Evolutionary conservation across 2,888 invertebrate species (phyloP).

Genomic region (Sepioteuthis lessoniana): DNA sequence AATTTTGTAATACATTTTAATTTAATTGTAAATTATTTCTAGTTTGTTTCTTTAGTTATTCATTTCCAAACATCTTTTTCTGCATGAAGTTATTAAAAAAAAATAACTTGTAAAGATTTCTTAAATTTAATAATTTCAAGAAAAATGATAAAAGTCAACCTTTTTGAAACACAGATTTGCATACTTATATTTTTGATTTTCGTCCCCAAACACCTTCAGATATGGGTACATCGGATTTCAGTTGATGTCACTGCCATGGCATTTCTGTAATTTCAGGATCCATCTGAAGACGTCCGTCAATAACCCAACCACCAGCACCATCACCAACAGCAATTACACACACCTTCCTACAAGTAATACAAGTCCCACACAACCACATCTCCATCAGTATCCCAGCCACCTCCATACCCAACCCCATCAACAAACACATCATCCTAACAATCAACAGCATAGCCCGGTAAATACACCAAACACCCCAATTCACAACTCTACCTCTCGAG

Average conservation of each 20-base stretch:
- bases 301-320: constrained; percentile 23
- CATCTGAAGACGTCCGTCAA: neutral
- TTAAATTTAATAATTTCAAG: no score
- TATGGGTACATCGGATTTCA: neutral
- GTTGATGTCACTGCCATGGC: neutral
- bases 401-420: neutral
- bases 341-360: neutral
- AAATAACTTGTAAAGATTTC: no score
- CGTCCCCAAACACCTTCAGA: no score
- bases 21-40: neutral
- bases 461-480: neutral
- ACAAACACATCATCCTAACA: neutral
- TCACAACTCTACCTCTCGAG: neutral
- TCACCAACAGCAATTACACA: neutral
- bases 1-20: neutral
- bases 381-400: neutral
- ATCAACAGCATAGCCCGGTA: neutral
- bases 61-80: no score
- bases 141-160: no score
- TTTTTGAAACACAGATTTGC: no score
- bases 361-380: neutral
- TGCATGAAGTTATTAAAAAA: no score
- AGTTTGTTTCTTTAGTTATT: neutral
- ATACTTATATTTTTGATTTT: no score
- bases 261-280: constrained; percentile 10